Evolutionary conservation across 1,140 invertebrate genomes (phyloP).

Genomic region (Drosophila mauritiana): DNA sequence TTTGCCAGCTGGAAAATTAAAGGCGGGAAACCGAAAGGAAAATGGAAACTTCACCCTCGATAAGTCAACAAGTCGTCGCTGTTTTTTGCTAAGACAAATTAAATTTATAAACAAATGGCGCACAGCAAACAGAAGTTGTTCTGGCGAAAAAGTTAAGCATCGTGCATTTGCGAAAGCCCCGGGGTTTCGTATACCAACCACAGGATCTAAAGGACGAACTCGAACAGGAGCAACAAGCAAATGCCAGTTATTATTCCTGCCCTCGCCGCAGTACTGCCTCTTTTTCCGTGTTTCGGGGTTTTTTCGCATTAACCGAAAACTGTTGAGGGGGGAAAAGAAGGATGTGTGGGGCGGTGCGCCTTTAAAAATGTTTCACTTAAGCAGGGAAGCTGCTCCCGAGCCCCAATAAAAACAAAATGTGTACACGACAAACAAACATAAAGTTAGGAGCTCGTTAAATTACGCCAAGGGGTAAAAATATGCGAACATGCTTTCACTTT

Average conservation of each 20-base stretch:
- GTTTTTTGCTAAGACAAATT: conserved; percentile 69
- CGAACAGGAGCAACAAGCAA: conserved; percentile 28
- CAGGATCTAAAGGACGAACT: conserved; percentile 8
- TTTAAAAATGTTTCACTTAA: conserved; percentile 83
- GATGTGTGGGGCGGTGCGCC: conserved; percentile 8
- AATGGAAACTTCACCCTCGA: conserved; percentile 25
- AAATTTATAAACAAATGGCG: conserved; percentile 82
- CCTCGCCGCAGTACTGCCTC: conserved; percentile 22
- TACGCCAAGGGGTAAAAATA: conserved; percentile 73
- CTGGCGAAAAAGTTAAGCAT: conserved; percentile 54
- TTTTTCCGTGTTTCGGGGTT: conserved; percentile 36
- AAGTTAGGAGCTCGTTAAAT: conserved; percentile 82
- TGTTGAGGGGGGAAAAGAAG: conserved; percentile 24
- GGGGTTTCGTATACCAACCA: conserved; percentile 38
- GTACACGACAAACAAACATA: conserved; percentile 82
- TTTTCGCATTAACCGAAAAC: conserved; percentile 65
- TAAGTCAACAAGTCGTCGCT: conserved; percentile 54
- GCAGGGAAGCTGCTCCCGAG: conserved; percentile 38
- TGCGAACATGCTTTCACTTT: conserved; percentile 70
- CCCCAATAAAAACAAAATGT: conserved; percentile 80
- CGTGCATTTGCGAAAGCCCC: conserved; percentile 51
- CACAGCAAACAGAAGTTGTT: conserved; percentile 57
- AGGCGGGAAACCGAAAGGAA: conserved; percentile 33
- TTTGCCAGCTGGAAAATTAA: conserved; percentile 41
- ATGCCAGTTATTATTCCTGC: conserved; percentile 38